Base-by-base conservation (phyloP, 2,113 vertebrate genomes). In the Eubucco bourcierii region DNA sequence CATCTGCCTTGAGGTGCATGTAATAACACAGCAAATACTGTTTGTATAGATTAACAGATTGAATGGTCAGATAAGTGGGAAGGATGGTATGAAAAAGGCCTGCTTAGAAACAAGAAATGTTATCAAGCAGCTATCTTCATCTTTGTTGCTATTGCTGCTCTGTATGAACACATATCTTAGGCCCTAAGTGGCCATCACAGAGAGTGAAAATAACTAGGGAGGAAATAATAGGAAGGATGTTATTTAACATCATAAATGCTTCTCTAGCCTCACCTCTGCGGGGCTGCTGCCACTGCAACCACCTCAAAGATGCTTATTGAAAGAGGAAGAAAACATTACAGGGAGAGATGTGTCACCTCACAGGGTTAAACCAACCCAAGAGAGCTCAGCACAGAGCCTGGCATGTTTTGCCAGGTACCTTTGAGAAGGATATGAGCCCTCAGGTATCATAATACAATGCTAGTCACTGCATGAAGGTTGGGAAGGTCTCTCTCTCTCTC, bases 21-120 rank as follows among this genome's bases (percentile, higher is more conserved):
- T 94, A 95, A 80, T 34, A 91, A 83, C 92, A 92, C n/a, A 84
- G 71, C 92, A 84, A 94, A 90, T 87, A 79, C 80, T 21, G 0
- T 77, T 73, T 76, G 92, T 59, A 46, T 44, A 74, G 65, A 61
- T 82, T 77, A 80, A 82, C 79, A 95, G 93, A 94, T 95, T 84
- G 74, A 67, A 74, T 56, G 85, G 90, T 83, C 65, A 91, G 95
- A 93, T 95, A 95, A 93, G 79, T n/a, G 75, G 84, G 63, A 67
- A 90, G 64, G 46, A 63, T 83, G 91, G 84, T n/a, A 92, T 73
- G 67, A 82, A 89, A 86, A 90, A 84, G 34, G 59, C 23, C 59
- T 90, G 31, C 80, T 82, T 61, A 73, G 84, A 84, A 84, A 86
- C 23, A 91, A 80, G 55, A 21, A 76, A 52, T 0, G 2, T 50